Evolutionary conservation across 30 jellyfish, hydroid and myxozoan species (phyloP), one percentile per base, ranked within the genome.

Genomic region (Pelagia noctiluca): DNA sequence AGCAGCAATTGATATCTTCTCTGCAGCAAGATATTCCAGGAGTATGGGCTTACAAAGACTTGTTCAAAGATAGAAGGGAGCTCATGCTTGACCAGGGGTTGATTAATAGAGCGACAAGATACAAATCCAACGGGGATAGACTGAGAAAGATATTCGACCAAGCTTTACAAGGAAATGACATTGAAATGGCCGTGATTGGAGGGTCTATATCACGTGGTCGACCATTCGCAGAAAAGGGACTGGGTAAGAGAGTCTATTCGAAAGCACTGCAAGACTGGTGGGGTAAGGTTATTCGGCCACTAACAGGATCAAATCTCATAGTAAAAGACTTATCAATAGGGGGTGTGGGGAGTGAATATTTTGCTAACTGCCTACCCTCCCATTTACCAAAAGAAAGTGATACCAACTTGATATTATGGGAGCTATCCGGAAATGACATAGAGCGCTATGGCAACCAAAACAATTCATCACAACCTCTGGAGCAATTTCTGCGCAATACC

Each of bases 181-280:
- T 87, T 21, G 84, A 87, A 34, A 89, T 87, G 13, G 80, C 90
- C 5, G 90, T 87, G 25, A 86, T 87, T 13, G 90, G 90, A 16
- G 90, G 96, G n/a, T 78, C 96, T 1, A 80, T 87, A 25, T 76
- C 96, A 24, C 88, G 96, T 32, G 96, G 90, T 26, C 94, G 71
- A 42, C 87, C 94, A 3, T 87, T 87, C 46, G 96, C 63, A 24
- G 86, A 87, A 37, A 72, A 60, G 54, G 96, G 90, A 61, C 78
- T 30, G 29, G 90, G 90, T 3, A 76, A 76, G 23, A 73, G 96
- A 31, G 90, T 87, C 37, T 87, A 87, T 62, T 65, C 53, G 37
- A 71, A 69, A 64, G 96, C 96, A 21, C 38, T 87, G 19, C 80
- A 66, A 16, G 96, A 87, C 28, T 87, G 96, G 96, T 87, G 96